Conservation (phyloP, 2,888 invertebrate species). For the Acronicta leporina region DNA sequence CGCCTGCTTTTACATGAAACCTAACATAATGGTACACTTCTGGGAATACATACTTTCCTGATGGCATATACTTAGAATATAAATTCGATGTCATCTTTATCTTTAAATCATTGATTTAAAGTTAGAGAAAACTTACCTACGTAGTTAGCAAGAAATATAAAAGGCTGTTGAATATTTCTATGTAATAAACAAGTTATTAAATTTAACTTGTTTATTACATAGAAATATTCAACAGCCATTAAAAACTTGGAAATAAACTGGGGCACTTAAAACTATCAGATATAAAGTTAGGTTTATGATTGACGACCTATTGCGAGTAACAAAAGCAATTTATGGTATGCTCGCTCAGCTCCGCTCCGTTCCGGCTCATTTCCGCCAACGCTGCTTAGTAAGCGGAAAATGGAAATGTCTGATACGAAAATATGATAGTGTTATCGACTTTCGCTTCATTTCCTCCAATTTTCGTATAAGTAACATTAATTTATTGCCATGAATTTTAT, state of each 20-base stretch:
- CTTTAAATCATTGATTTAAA: no score
- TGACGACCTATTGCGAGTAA: slow-evolving; percentile 18
- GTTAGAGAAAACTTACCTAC: no score
- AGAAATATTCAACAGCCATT: not conserved
- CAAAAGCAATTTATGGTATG: slow-evolving; percentile 27
- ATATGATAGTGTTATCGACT: slow-evolving; percentile 55
- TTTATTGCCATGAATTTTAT: slow-evolving; percentile 10
- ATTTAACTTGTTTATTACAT: no score
- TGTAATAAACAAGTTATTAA: no score
- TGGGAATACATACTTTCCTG: no score
- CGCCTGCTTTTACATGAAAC: no score
- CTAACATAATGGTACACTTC: no score
- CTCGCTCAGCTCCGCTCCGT: slow-evolving; percentile 16
- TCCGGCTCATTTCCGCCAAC: slow-evolving; percentile 42
- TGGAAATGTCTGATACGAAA: slow-evolving; percentile 52
- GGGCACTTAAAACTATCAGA: slow-evolving; percentile 19
- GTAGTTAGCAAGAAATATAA: slow-evolving; percentile 7
- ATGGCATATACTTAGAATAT: no score
- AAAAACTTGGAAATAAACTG: not conserved
- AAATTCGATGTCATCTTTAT: no score
- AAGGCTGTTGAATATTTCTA: no score
- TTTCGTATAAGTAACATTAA: slow-evolving; percentile 32
- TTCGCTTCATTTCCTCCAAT: slow-evolving; percentile 39
- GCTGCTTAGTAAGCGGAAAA: slow-evolving; percentile 58
- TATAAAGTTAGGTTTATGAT: slow-evolving; percentile 29